phyloP scores from a whole-genome alignment of 2,797 vertebrate species.

The Leucoraja ocellata region DNA sequence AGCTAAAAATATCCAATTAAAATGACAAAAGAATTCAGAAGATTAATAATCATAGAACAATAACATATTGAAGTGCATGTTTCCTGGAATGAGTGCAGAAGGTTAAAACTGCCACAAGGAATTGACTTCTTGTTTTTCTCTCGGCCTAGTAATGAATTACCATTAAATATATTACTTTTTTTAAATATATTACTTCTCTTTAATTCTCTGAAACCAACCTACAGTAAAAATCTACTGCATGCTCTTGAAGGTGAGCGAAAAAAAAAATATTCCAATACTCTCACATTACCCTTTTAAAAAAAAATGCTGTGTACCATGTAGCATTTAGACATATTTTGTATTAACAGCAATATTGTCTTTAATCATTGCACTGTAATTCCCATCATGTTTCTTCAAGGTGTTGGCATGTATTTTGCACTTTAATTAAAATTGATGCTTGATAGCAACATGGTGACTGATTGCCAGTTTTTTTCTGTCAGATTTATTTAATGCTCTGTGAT shows the following conservation, averaged over 20 bases:
- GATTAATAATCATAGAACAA: background rate
- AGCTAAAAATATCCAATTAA: background rate
- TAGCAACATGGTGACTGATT: background rate
- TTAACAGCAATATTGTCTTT: background rate
- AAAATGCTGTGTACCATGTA: too few species aligned
- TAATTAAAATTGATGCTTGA: constrained; percentile 2
- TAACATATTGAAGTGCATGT: background rate
- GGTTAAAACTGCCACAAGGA: background rate
- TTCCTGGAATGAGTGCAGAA: background rate
- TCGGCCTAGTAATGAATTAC: background rate
- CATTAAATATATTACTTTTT: background rate
- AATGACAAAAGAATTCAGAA: background rate
- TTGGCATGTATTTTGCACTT: background rate
- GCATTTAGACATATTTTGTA: background rate
- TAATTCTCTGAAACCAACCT: background rate
- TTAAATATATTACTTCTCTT: too few species aligned
- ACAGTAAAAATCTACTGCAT: background rate
- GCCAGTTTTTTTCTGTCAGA: background rate
- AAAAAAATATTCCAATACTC: background rate
- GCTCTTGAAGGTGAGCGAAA: background rate
- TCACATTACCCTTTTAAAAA: background rate
- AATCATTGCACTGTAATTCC: background rate
- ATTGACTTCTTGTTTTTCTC: background rate
- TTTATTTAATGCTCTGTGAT: background rate
- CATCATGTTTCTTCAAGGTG: background rate